Evolutionary conservation across 2,113 vertebrate genomes (phyloP), one percentile per base, ranked within the genome.

Genomic region (Rhinoderma darwinii): DNA sequence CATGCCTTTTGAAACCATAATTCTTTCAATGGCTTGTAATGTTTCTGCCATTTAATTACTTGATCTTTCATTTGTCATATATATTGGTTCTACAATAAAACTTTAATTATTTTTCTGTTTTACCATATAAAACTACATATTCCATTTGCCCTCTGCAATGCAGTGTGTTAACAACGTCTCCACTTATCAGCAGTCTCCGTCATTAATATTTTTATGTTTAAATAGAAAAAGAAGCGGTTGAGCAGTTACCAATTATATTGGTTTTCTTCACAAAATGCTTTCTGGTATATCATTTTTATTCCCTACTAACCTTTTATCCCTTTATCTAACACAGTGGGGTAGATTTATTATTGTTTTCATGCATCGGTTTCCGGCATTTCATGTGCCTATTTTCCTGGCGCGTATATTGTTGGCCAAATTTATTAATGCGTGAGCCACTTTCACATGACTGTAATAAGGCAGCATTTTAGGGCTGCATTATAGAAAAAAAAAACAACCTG

Each of bases 11-110:
- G 30, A 56, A 84, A 84, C 68, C 32, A 54, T 84, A 54, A 72
- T 72, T 73, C 66, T 47, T 73, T 84, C 44, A 84, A 50, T 54
- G 47, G 22, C 63, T 54, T 73, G 41, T 84, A 84, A 75, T 84
- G 61, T 35, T 82, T 37, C 56, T 82, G 63, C 41, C 81, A 51
- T 70, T 70, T 83, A 83, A 70, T 83, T 68, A 50, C 63, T 5
- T 83, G 39, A 50, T 70, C 63, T 50, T 84, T 84, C 22, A 61
- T 79, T 7, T 86, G 61, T 27, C 39, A 50, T 18, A 50, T 63
- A n/a, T 79, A 35, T 37, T 41, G 43, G 43, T 70, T 44, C 18
- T 66, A 27, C 27, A 44, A 37, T 56, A 22, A 79, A 43, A 27
- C 10, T 37, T 82, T 63, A 9, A 81, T 81, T 63, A 35, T 81